phyloP scores from a whole-genome alignment of 2,113 vertebrate genomes.

The Hyla sarda region DNA sequence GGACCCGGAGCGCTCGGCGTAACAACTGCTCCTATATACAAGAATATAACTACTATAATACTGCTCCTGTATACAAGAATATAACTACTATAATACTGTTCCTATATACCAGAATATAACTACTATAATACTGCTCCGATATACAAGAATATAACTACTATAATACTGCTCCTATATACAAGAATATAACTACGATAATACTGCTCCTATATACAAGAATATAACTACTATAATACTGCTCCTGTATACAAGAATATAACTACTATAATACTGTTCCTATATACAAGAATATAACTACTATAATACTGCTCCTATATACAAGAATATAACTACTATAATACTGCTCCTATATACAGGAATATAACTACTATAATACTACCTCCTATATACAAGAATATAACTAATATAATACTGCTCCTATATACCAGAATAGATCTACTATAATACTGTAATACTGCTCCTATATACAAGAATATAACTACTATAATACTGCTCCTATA shows the following conservation, averaged over 20 bases:
- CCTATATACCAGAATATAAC: no score
- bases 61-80: neutral
- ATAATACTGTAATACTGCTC: neutral
- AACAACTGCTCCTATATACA: neutral
- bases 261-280: neutral
- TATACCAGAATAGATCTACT: neutral
- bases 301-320: neutral
- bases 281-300: neutral
- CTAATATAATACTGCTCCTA: neutral
- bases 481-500: neutral
- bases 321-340: constrained; percentile 16
- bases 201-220: no score
- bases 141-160: neutral
- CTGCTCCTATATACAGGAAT: neutral
- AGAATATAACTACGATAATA: neutral
- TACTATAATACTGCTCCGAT: no score
- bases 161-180: neutral
- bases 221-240: no score
- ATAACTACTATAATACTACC: neutral
- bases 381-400: no score
- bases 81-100: neutral
- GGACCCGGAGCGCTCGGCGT: no score
- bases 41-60: constrained; percentile 6
- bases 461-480: constrained; percentile 4
- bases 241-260: no score